Evolutionary conservation across 1,140 invertebrate species (phyloP).

Genomic region (Drosophila ercepeae): DNA sequence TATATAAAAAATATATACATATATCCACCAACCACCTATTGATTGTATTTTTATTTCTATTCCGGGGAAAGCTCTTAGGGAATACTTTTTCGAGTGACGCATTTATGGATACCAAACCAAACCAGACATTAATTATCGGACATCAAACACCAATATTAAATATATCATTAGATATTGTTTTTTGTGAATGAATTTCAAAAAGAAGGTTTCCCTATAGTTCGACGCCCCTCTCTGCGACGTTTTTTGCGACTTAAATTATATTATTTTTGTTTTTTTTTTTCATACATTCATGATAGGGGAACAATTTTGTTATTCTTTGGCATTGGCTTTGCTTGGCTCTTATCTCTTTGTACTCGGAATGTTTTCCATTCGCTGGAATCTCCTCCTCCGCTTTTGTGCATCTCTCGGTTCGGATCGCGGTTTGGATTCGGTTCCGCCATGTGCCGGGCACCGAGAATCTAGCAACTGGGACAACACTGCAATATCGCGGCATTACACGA

Average conservation of each 20-base stretch:
- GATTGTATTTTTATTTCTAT: background rate
- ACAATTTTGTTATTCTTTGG: slow-evolving; percentile 19
- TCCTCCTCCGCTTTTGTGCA: slow-evolving; percentile 12
- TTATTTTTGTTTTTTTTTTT: slow-evolving; percentile 18
- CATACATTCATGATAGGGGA: slow-evolving; percentile 23
- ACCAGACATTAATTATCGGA: background rate
- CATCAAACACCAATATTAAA: no score
- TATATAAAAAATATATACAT: no score
- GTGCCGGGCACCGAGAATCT: slow-evolving; percentile 50
- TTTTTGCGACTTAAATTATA: slow-evolving; percentile 54
- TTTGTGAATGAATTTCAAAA: slow-evolving; percentile 26
- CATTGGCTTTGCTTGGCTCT: slow-evolving; percentile 19
- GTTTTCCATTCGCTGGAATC: slow-evolving; percentile 1
- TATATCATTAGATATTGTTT: no score
- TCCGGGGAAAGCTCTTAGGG: background rate
- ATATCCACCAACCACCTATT: background rate
- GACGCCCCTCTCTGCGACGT: slow-evolving; percentile 1
- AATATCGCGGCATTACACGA: background rate
- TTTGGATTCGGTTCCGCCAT: slow-evolving; percentile 52
- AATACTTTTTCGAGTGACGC: background rate
- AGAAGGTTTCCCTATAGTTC: background rate
- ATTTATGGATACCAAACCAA: no score
- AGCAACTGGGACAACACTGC: slow-evolving; percentile 27
- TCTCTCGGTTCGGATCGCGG: background rate
- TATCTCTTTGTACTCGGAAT: slow-evolving; percentile 29